phyloP scores from a whole-genome alignment of 2,888 invertebrate genomes.

The Stenolophus ochropezus region DNA sequence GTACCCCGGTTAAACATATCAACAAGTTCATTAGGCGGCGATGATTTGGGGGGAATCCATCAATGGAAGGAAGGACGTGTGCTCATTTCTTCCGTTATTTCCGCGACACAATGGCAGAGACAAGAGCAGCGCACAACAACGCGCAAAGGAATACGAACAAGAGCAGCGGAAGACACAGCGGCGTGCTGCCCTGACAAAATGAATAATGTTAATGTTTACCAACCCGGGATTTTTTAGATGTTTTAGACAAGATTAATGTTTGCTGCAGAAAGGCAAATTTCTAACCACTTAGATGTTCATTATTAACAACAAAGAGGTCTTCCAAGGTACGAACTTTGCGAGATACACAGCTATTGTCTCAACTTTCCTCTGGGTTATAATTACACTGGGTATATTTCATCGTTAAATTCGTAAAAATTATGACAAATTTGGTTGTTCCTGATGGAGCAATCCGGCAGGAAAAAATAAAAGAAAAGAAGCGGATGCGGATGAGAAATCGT shows the following conservation, averaged over 20 bases:
- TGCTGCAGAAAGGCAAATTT: constrained; percentile 46
- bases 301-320: constrained; percentile 46
- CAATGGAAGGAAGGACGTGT: constrained; percentile 56
- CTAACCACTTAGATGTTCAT: constrained; percentile 59
- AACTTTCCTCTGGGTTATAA: not conserved
- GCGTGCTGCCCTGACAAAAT: constrained; percentile 50
- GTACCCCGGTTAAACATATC: constrained; percentile 37
- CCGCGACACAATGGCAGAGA: constrained; percentile 61
- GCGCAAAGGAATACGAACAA: constrained; percentile 24
- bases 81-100: constrained; percentile 65
- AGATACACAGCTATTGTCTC: not conserved
- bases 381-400: not conserved
- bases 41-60: not conserved
- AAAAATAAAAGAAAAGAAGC: constrained; percentile 7
- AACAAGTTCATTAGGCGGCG: constrained; percentile 29
- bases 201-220: constrained; percentile 60
- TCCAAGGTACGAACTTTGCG: not conserved
- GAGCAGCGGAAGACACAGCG: constrained; percentile 36
- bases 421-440: not conserved
- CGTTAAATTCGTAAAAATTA: not conserved
- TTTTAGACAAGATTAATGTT: constrained; percentile 58
- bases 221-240: constrained; percentile 55
- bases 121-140: constrained; percentile 17
- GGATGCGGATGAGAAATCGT: constrained; percentile 8
- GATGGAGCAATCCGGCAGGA: not conserved